A percentile compares a stretch with the other conserved stretches of the same genome.
Evolutionary conservation across 2,888 invertebrate genomes (phyloP).

Genomic region (Trichacis sp.): DNA sequence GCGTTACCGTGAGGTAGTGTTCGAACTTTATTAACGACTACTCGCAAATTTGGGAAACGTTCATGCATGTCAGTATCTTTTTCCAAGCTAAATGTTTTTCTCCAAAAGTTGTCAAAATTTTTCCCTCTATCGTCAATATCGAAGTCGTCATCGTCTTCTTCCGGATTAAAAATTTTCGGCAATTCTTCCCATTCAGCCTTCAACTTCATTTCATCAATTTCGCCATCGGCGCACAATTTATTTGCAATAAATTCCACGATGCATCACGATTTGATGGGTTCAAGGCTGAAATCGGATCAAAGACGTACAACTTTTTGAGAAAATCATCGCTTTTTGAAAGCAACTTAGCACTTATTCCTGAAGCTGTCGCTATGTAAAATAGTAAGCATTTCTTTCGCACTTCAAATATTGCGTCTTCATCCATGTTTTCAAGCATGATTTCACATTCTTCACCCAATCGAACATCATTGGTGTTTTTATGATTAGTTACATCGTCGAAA

Average conservation of each 20-base stretch:
- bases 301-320: not conserved
- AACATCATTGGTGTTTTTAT: not conserved
- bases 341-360: not conserved
- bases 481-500: not conserved
- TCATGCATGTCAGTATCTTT: not conserved
- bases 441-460: too few relatives aligned
- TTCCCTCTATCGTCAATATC: not conserved
- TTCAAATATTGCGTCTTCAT: not conserved
- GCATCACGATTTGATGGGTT: not conserved
- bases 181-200: not conserved
- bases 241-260: not conserved
- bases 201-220: not conserved
- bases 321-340: not conserved
- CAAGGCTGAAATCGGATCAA: not conserved
- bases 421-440: not conserved
- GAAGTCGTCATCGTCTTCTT: not conserved
- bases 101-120: not conserved
- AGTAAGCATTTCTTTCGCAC: too few relatives aligned
- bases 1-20: not conserved
- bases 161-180: not conserved
- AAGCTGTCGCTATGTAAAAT: not conserved
- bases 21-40: not conserved
- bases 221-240: not conserved
- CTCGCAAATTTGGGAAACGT: not conserved
- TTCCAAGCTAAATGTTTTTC: not conserved